Evolutionary conservation across 2,888 invertebrate genomes (phyloP).

Genomic region (Latrodectus elegans): DNA sequence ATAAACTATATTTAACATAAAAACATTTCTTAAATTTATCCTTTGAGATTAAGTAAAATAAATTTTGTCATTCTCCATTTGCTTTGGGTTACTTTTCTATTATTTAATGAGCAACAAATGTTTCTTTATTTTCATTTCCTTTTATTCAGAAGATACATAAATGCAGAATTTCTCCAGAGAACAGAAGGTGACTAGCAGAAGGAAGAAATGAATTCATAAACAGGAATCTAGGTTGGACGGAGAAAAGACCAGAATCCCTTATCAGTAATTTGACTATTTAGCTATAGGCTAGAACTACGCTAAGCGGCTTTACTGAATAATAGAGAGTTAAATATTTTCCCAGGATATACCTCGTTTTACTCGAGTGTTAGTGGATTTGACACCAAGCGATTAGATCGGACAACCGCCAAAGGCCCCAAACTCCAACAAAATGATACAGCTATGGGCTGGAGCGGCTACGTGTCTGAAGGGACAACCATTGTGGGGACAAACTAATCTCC

Average conservation of each 20-base stretch:
- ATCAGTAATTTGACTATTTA: background rate
- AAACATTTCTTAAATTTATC: too few relatives aligned
- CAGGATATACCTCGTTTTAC: background rate
- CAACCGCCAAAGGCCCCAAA: constrained; percentile 20
- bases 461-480: constrained; percentile 28
- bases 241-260: background rate
- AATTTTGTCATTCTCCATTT: too few relatives aligned
- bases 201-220: too few relatives aligned
- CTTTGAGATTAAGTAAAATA: too few relatives aligned
- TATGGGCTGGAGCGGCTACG: constrained; percentile 39
- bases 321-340: background rate
- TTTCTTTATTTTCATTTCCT: too few relatives aligned
- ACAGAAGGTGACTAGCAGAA: too few relatives aligned
- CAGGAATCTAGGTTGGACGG: too few relatives aligned
- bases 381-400: constrained; percentile 46
- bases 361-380: constrained; percentile 36
- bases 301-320: background rate
- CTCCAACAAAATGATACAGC: constrained; percentile 41
- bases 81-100: too few relatives aligned
- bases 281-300: background rate
- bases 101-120: too few relatives aligned
- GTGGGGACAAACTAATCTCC: constrained; percentile 52
- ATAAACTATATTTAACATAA: too few relatives aligned
- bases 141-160: too few relatives aligned
- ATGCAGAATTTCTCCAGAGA: too few relatives aligned